Evolutionary conservation across 2,888 invertebrate genomes (phyloP).

Genomic region (Drosophila subquinaria): DNA sequence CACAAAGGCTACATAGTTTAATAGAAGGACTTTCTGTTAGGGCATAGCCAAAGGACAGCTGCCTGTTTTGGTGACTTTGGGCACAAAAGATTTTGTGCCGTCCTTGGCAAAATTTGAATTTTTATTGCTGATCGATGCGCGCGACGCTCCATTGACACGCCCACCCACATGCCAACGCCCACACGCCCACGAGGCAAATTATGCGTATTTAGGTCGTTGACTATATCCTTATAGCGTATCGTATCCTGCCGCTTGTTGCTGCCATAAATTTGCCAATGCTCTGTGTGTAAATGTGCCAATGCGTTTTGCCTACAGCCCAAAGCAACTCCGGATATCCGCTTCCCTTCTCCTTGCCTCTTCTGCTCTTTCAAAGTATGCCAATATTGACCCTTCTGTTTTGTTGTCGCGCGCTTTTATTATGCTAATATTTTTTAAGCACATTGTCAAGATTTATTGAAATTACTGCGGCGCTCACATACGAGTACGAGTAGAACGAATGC

Average conservation of each 20-base stretch:
- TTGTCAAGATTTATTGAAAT: constrained; percentile 80
- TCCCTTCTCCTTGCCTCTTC: neutral
- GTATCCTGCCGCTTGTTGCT: constrained; percentile 58
- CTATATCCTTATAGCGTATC: constrained; percentile 29
- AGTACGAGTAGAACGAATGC: constrained; percentile 11
- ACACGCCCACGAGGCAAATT: constrained; percentile 46
- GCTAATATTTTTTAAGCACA: constrained; percentile 77
- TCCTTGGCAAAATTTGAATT: constrained; percentile 79
- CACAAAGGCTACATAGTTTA: neutral
- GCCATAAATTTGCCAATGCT: constrained; percentile 57
- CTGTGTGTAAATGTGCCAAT: constrained; percentile 79
- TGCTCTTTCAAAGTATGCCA: constrained; percentile 20
- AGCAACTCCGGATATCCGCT: constrained; percentile 8
- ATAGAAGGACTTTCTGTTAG: neutral
- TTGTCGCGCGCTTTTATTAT: constrained; percentile 80
- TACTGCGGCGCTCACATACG: constrained; percentile 59
- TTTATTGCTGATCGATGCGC: constrained; percentile 83
- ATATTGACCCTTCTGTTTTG: constrained; percentile 81
- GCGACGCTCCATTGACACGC: constrained; percentile 64
- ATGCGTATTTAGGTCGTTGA: constrained; percentile 80
- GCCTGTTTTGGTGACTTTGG: constrained; percentile 34
- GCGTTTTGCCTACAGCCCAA: constrained; percentile 43
- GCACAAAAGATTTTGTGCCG: constrained; percentile 55
- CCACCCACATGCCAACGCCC: constrained; percentile 26
- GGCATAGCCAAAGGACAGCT: constrained; percentile 28